phyloP scores from a whole-genome alignment of 2,113 vertebrate species.

The Hassar affinis region DNA sequence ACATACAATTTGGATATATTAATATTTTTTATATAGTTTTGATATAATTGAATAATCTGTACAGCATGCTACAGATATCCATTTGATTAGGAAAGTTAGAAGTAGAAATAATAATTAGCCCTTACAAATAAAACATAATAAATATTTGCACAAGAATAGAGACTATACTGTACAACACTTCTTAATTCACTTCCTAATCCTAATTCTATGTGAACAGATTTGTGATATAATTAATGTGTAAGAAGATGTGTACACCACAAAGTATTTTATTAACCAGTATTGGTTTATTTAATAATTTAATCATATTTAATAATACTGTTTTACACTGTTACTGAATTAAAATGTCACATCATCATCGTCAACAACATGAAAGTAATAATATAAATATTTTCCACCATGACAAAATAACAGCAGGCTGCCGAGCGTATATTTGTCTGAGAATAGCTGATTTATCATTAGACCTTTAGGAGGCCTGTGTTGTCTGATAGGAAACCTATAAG shows the following conservation, averaged over 20 bases:
- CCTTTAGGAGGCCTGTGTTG: constrained; percentile 31
- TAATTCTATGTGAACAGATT: not conserved
- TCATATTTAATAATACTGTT: not conserved
- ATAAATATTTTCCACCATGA: constrained; percentile 24
- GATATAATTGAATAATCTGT: not conserved
- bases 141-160: not conserved
- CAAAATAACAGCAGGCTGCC: constrained; percentile 33
- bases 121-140: not conserved
- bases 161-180: not conserved
- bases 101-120: not conserved
- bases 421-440: constrained; percentile 49
- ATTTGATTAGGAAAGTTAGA: not conserved
- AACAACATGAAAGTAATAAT: not conserved
- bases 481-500: constrained; percentile 49
- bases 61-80: not conserved
- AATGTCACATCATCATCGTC: not conserved
- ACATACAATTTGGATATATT: not conserved
- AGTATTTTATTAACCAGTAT: not conserved
- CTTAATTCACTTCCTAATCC: too few relatives aligned
- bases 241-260: not conserved
- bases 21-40: not conserved
- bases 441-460: constrained; percentile 45
- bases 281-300: too few relatives aligned
- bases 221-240: not conserved
- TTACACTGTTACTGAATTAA: not conserved